Evolutionary conservation across 2,888 invertebrate genomes (phyloP), one percentile per base, ranked within the genome.

Genomic region (Magallana nippona): DNA sequence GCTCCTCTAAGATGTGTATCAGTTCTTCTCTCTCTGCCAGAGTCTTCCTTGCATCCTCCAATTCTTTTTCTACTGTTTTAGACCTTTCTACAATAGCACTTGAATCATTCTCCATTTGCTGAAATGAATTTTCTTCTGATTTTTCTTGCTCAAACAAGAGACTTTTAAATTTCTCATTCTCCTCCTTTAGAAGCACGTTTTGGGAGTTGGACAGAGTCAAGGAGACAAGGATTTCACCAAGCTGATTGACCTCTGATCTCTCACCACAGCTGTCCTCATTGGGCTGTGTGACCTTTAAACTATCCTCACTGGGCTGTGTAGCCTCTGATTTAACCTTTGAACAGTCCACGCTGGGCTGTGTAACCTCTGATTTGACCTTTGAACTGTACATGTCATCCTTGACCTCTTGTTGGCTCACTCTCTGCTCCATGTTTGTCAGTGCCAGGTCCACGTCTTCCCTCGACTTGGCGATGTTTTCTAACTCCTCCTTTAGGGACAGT

Each of bases 61-160:
- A 32, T 1, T 71, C 77, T 27, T 44, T 11, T 77, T 57, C 56
- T 17, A 58, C 22, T 27, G 17, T 83, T 62, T 27, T 32, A 56
- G 57, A 19, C 15, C 22, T 56, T 15, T 79, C 57, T 56, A 44
- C 44, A 27, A 19, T 15, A 27, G 15, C 19, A 27, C 15, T 57
- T 11, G 56, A 19, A 57, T 55, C 22, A 19, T 79, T 57, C 57
- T 57, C 56, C 11, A 13, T 57, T 56, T 57, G 15, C 27, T 82
- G 32, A 82, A 81, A 8, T 84, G 44, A 32, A 84, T 81, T 56
- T 86, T 84, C 82, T 84, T 84, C 60, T 82, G 22, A 77, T 85
- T 81, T 19, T 81, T 84, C 81, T 57, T 81, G 60, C 10, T 87
- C 83, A 82, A 78, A 60, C 82, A 71, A 17, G n/a, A 27, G 80